Percentiles rank a stretch among this genome's conserved stretches.
Conservation (phyloP, 2,888 invertebrate species). For the Fissipunctia ypsillon region DNA sequence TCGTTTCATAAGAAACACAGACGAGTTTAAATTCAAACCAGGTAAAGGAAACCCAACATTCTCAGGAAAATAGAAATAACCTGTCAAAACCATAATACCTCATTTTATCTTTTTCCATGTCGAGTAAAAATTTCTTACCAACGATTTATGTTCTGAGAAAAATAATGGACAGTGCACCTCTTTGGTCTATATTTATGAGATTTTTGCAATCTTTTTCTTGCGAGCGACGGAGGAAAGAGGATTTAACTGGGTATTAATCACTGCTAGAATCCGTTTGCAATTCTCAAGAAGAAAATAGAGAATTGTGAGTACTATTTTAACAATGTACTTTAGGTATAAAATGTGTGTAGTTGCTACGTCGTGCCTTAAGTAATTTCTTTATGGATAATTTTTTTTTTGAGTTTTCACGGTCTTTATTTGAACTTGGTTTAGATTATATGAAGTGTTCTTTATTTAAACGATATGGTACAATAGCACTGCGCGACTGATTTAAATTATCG, state of each 20-base stretch:
- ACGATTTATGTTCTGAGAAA: constrained; percentile 39
- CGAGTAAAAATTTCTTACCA: constrained; percentile 46
- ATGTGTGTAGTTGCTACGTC: not conserved
- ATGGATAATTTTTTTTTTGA: not conserved
- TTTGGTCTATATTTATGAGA: constrained; percentile 31
- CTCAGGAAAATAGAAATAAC: constrained; percentile 49
- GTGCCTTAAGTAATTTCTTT: constrained; percentile 12
- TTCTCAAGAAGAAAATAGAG: constrained; percentile 7
- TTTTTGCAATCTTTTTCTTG: constrained; percentile 23
- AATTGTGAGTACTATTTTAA: not conserved
- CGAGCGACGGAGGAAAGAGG: constrained; percentile 1
- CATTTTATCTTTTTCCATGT: constrained; percentile 53
- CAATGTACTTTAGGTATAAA: not conserved
- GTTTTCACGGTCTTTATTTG: not conserved
- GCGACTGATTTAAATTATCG: not conserved
- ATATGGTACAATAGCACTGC: not conserved
- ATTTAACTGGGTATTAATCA: constrained; percentile 33
- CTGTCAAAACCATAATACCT: constrained; percentile 53
- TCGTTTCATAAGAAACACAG: not conserved
- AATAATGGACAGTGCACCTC: constrained; percentile 20
- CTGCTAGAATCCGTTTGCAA: constrained; percentile 7
- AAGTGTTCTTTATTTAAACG: constrained; percentile 6
- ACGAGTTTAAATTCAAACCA: constrained; percentile 40
- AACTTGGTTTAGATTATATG: not conserved
- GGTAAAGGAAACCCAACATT: constrained; percentile 38